Base-by-base conservation (phyloP, 2,888 invertebrate species). In the Lissocephala sabroskyi region DNA sequence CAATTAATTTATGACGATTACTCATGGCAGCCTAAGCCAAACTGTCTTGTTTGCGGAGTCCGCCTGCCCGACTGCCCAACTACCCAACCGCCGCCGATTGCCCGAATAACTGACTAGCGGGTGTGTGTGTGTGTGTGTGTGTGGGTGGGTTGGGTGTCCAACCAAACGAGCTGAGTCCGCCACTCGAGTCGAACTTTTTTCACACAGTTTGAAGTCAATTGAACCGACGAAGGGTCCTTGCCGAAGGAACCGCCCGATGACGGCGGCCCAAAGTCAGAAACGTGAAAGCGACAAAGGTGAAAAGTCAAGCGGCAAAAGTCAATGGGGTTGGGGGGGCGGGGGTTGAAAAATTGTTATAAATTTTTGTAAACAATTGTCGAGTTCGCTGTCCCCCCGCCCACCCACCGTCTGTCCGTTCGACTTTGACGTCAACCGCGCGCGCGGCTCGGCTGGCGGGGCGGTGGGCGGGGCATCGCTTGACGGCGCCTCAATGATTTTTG, bases 1-100 rank as follows among this genome's bases (percentile, higher is more conserved):
- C 81, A 81, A 81, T 80, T 81, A 80, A 81, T 81, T 81, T 81
- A 81, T 81, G 75, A 75, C 80, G 74, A 79, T 80, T 80, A 80
- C 81, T 81, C 82, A 81, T 80, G 79, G 78, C 75, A 75, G 75
- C 75, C n/a, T 75, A 70, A 68, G 71, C 68, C 71, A 71, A 71
- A 68, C 23, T 23, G 23, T 5, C 23, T 23, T 7, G 23, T 23
- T 7, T 7, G n/a, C n/a, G n/a, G n/a, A n/a, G 23, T 23, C 23
- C 7, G 23, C 7, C 23, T 23, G 23, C 7, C 23, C 23, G 23
- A 5, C 23, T 23, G 23, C 7, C 23, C 23, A 23, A 23, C 23
- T 23, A 23, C 23, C 7, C 23, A 23, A 23, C 3, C 23, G 4
- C 7, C 7, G 23, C 7, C 23, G 3, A 23, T 23, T 23, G 3